A percentile compares a stretch with the other conserved stretches of the same genome.
These are phyloP conservation scores for Camelus dromedarius DNA, from an alignment of 2,113 vertebrate genomes.

Conservation along the genomic window DNA sequence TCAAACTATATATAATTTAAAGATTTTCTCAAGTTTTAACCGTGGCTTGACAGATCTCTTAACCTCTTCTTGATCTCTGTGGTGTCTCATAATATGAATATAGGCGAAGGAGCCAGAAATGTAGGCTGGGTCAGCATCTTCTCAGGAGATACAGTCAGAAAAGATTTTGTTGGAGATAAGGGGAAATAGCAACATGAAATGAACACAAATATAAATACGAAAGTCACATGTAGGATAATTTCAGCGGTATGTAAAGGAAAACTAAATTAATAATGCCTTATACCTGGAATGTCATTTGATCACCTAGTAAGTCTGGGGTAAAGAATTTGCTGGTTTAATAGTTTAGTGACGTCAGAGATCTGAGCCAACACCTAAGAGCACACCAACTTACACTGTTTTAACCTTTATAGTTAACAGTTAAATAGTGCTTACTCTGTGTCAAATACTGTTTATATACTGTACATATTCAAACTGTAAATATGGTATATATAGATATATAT, in stretches of 20 bases:
- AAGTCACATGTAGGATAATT: not conserved
- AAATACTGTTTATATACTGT: not conserved
- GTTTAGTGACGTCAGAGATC: not conserved
- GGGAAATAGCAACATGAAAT: not conserved
- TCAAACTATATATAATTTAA: not conserved
- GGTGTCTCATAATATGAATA: not conserved
- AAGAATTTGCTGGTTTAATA: not conserved
- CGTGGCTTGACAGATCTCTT: not conserved
- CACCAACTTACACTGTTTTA: not conserved
- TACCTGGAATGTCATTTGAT: not conserved
- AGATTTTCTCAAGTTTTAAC: not conserved
- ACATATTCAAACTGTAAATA: too few relatives aligned
- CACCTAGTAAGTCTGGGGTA: not conserved
- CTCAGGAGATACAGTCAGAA: not conserved
- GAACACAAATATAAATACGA: not conserved
- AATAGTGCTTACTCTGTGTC: not conserved
- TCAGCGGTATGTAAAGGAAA: not conserved
- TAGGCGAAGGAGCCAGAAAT: not conserved
- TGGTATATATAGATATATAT: not conserved
- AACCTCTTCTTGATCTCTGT: not conserved
- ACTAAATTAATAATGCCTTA: not conserved
- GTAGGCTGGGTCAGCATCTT: not conserved
- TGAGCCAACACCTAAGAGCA: not conserved
- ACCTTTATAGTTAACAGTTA: not conserved
- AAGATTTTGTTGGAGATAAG: not conserved